Conservation (phyloP, 2,797 vertebrate genomes). For the Ctenochaetus hawaiiensis region DNA sequence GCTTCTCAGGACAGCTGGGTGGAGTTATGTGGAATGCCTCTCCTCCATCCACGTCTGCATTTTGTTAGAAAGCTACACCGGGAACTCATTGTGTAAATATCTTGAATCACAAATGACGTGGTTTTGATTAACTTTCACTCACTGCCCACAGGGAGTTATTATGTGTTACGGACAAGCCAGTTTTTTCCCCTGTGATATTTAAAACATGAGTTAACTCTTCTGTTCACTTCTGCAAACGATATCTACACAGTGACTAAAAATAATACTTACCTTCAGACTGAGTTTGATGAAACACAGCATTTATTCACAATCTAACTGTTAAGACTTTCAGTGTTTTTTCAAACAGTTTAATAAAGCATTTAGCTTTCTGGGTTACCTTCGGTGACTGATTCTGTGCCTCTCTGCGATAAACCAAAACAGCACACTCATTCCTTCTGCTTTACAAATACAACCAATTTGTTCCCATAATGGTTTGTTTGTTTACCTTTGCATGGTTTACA, state of each 20-base stretch:
- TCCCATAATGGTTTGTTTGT: constrained; percentile 34
- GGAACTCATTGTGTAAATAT: constrained; percentile 69
- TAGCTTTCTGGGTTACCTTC: not conserved
- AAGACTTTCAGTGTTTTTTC: not conserved
- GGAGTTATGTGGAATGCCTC: constrained; percentile 77
- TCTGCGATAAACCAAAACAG: constrained; percentile 20
- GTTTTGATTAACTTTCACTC: constrained; percentile 42
- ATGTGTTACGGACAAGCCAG: not conserved
- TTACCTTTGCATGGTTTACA: constrained; percentile 98
- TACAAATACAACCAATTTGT: constrained; percentile 1
- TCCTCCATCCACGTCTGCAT: constrained; percentile 71
- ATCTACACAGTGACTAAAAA: constrained; percentile 18
- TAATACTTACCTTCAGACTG: not conserved
- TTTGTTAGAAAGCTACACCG: constrained; percentile 63
- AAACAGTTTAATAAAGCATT: not conserved
- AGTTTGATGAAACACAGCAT: not conserved
- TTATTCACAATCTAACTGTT: constrained; percentile 9
- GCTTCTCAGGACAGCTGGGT: constrained; percentile 71
- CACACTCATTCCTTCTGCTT: constrained; percentile 2
- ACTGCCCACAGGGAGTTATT: constrained; percentile 14
- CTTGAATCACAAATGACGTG: constrained; percentile 50
- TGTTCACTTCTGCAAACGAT: constrained; percentile 1
- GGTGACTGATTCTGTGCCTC: not conserved
- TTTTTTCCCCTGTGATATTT: not conserved
- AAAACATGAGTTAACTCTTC: not conserved